Percentiles rank a stretch among this genome's conserved stretches.
These are phyloP conservation scores for Stratiomys singularior DNA, from an alignment of 2,888 invertebrate species.

Conservation along the genomic window DNA sequence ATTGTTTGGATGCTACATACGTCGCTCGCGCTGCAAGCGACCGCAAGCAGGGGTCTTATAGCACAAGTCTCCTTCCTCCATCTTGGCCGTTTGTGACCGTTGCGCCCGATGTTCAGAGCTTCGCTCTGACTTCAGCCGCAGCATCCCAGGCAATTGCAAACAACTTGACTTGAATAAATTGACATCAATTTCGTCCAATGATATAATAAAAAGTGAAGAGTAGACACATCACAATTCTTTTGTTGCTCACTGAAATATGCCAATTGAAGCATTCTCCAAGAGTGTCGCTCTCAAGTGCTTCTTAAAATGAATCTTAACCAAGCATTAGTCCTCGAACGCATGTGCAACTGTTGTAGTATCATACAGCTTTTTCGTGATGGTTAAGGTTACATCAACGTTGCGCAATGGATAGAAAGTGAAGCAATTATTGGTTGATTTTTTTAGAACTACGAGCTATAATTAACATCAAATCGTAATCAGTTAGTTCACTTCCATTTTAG, in stretches of 20 bases:
- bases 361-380: no score
- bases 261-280: conserved; percentile 43
- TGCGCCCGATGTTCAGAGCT: background rate
- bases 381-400: background rate
- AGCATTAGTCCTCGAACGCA: background rate
- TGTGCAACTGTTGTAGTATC: background rate
- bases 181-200: conserved; percentile 49
- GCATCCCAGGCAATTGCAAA: conserved; percentile 29
- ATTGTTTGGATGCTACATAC: background rate
- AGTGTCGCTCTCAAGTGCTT: conserved; percentile 42
- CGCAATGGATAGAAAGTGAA: background rate
- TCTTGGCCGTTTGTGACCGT: conserved; percentile 18
- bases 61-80: background rate
- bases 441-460: no score
- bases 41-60: background rate
- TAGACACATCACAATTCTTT: conserved; percentile 33
- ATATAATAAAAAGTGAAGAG: conserved; percentile 42
- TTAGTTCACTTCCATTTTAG: no score
- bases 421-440: background rate
- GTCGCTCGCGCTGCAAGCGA: background rate
- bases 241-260: conserved; percentile 36
- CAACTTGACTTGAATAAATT: conserved; percentile 50
- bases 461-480: no score
- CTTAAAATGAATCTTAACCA: background rate
- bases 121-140: background rate